These are phyloP conservation scores for Lepidochitona cinerea DNA, from an alignment of 2,888 invertebrate genomes.

Conservation along the genomic window DNA sequence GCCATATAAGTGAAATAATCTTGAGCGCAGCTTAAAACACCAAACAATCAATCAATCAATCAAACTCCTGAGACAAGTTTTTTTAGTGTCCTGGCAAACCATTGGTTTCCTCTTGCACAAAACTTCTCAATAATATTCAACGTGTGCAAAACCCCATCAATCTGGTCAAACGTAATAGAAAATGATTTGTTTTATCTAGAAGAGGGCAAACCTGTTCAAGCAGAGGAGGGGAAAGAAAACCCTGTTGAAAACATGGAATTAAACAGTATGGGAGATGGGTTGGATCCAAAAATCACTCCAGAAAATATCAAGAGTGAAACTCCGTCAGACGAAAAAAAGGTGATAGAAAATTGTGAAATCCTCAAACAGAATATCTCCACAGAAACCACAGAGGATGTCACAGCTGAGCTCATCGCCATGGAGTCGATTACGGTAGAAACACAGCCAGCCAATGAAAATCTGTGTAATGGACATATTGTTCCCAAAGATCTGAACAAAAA, in stretches of 20 bases:
- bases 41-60: no score
- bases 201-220: no score
- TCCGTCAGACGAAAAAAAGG: not conserved
- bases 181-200: no score
- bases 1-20: no score
- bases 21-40: no score
- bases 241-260: not conserved
- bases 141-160: no score
- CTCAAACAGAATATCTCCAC: not conserved
- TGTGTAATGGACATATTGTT: slow-evolving; percentile 29
- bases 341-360: not conserved
- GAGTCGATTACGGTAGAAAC: not conserved
- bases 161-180: no score
- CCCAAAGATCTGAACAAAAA: slow-evolving; percentile 15
- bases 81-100: no score
- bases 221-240: no score
- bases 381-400: not conserved
- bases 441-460: not conserved
- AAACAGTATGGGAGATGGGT: not conserved
- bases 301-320: not conserved
- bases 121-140: no score
- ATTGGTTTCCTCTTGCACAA: no score
- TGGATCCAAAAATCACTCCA: not conserved
- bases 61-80: no score
- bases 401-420: not conserved